Conservation (phyloP, 2,113 vertebrate genomes). For the Nannobrachium achirus region DNA sequence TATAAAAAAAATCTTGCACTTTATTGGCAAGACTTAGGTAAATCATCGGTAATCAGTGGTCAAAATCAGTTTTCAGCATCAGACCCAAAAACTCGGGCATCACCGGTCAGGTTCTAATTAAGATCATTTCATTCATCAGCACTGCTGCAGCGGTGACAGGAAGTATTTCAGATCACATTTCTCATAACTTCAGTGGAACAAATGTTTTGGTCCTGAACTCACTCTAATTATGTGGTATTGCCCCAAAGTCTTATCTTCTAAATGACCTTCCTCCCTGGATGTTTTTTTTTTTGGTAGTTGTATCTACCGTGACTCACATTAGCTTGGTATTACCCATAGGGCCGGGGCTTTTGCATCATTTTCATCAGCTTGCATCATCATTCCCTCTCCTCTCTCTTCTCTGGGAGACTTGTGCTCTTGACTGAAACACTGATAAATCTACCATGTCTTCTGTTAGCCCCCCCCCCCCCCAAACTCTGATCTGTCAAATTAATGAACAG, state of each 20-base stretch:
- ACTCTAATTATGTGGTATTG: conserved; percentile 20
- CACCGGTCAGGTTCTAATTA: too few relatives aligned
- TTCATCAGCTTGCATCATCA: conserved; percentile 82
- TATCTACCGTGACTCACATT: conserved; percentile 66
- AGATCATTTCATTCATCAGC: too few relatives aligned
- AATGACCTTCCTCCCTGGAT: conserved; percentile 57
- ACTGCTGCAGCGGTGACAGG: too few relatives aligned
- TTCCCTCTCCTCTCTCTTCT: conserved; percentile 50
- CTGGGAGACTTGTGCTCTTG: conserved; percentile 71
- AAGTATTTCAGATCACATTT: neutral
- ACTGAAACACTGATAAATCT: conserved; percentile 72
- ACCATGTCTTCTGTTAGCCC: conserved; percentile 59
- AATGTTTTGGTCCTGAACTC: conserved; percentile 23
- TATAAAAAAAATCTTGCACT: too few relatives aligned
- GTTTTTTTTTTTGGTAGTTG: conserved; percentile 56
- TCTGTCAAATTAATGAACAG: conserved; percentile 59
- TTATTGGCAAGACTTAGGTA: too few relatives aligned
- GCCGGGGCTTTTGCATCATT: conserved; percentile 77
- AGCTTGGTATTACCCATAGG: conserved; percentile 67
- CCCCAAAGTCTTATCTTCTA: conserved; percentile 42
- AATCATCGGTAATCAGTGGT: too few relatives aligned
- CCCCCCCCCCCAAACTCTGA: conserved; percentile 47
- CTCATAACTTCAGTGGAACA: conserved; percentile 1
- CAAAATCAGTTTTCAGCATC: too few relatives aligned
- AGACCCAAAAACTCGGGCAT: too few relatives aligned